Evolutionary conservation across 2,797 vertebrate species (phyloP).

Genomic region (Sternarchorhynchus goeldii): DNA sequence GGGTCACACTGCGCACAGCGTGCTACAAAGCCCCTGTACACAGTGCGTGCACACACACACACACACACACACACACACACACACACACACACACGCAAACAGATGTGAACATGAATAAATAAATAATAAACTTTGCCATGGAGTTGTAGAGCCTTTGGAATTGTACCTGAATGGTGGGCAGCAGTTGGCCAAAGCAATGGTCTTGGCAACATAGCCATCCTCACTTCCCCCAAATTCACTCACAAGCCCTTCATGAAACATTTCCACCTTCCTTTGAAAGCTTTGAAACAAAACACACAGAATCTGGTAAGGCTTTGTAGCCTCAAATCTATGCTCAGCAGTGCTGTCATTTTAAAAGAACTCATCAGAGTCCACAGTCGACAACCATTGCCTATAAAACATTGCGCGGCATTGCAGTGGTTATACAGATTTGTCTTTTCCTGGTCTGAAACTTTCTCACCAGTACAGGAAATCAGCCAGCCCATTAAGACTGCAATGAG

Average conservation of each 20-base stretch:
- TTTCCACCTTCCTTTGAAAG: constrained; percentile 87
- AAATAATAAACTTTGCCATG: background rate
- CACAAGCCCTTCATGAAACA: constrained; percentile 82
- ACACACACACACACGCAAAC: background rate
- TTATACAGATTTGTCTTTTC: background rate
- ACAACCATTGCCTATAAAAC: too few relatives aligned
- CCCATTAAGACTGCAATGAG: constrained; percentile 83
- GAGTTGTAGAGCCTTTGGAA: background rate
- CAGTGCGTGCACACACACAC: constrained; percentile 39
- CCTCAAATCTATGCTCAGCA: too few relatives aligned
- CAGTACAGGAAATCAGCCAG: constrained; percentile 89
- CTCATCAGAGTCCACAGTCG: too few relatives aligned
- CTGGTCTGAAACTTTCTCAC: constrained; percentile 57
- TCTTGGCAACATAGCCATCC: constrained; percentile 76
- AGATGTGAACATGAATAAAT: background rate
- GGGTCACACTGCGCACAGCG: constrained; percentile 79
- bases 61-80: constrained; percentile 34
- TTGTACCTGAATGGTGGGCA: constrained; percentile 85
- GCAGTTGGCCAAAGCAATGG: constrained; percentile 86
- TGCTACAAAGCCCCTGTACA: constrained; percentile 78
- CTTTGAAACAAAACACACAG: constrained; percentile 61
- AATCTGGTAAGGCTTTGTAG: background rate
- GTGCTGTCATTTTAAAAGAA: too few relatives aligned
- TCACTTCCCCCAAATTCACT: constrained; percentile 69
- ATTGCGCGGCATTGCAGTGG: too few relatives aligned